These are phyloP conservation scores for Helarctos malayanus DNA, from an alignment of 2,797 vertebrate genomes.

Conservation along the genomic window DNA sequence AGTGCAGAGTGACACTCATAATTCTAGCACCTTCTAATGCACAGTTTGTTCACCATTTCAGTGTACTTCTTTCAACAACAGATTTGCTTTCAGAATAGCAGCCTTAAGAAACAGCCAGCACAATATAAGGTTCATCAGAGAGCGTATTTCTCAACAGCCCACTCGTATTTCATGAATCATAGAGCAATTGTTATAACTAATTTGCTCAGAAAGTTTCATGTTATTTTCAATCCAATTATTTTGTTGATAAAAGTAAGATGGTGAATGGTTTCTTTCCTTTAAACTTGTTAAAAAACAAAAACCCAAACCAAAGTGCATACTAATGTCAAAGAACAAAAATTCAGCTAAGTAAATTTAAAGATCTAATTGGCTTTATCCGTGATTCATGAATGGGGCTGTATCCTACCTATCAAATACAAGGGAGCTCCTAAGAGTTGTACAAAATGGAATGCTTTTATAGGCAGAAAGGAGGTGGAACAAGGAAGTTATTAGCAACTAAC, in stretches of 20 bases:
- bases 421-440: neutral
- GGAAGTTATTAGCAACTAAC: neutral
- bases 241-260: conserved; percentile 71
- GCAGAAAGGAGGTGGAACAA: neutral
- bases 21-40: conserved; percentile 45
- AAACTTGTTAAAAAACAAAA: neutral
- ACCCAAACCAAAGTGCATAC: neutral
- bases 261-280: conserved; percentile 36
- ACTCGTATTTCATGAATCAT: conserved; percentile 61
- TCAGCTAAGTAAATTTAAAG: neutral
- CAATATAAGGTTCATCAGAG: neutral
- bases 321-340: neutral
- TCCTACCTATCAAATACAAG: neutral
- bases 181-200: conserved; percentile 52
- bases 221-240: conserved; percentile 62
- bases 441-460: neutral
- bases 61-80: conserved; percentile 23
- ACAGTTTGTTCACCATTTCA: conserved; percentile 60
- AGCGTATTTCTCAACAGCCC: conserved; percentile 31
- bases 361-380: neutral
- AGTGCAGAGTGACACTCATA: conserved; percentile 42
- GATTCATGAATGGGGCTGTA: neutral
- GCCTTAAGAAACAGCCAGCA: conserved; percentile 54
- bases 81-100: conserved; percentile 64
- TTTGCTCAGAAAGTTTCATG: conserved; percentile 56